A percentile compares a stretch with the other conserved stretches of the same genome.
phyloP scores from a whole-genome alignment of 2,113 vertebrate genomes.

The Catharus bicknelli region DNA sequence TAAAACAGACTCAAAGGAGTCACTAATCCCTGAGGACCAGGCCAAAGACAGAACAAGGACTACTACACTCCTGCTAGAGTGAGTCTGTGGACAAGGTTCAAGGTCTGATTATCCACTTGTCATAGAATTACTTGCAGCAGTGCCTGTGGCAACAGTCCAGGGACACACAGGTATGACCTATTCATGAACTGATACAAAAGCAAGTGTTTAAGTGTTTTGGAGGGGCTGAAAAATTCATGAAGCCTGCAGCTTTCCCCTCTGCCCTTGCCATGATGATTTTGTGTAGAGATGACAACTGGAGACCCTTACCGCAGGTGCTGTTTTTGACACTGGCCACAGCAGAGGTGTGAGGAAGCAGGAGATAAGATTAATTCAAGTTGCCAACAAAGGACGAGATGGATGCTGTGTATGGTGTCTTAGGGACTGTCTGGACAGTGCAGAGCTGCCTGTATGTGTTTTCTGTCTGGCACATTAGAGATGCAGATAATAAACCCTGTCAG shows the following conservation, averaged over 20 bases:
- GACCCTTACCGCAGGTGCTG: neutral
- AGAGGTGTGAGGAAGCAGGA: conserved; percentile 1
- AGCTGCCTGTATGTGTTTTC: neutral
- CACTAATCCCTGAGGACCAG: neutral
- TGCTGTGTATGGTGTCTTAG: neutral
- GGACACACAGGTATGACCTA: neutral
- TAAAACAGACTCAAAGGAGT: neutral
- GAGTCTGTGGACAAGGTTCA: neutral
- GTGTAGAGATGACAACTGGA: neutral
- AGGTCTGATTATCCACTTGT: neutral
- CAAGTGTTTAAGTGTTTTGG: neutral
- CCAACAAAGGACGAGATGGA: neutral
- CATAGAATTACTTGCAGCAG: neutral
- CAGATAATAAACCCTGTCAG: neutral
- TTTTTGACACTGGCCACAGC: neutral
- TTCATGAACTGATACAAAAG: neutral
- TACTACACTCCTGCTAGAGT: neutral
- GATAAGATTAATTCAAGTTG: neutral
- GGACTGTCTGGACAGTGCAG: neutral
- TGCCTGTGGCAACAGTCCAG: neutral
- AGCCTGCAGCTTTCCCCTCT: conserved; percentile 17
- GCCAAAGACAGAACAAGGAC: neutral
- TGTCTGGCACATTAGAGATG: conserved; percentile 1
- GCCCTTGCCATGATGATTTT: neutral
- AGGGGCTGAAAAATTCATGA: neutral